These are phyloP conservation scores for Dicranocentrus wangi DNA, from an alignment of 2,888 invertebrate species.

Conservation along the genomic window DNA sequence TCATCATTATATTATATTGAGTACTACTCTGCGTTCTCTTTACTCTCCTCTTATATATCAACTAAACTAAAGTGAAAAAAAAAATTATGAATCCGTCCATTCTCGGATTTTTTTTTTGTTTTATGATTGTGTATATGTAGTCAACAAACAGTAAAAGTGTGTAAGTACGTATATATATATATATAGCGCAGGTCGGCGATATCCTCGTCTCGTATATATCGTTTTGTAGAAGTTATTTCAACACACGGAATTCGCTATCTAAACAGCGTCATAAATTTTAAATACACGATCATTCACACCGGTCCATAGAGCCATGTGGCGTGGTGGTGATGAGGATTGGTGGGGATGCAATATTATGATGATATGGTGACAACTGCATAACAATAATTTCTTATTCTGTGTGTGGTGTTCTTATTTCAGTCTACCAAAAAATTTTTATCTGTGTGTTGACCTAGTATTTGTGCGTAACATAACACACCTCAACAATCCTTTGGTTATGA, in stretches of 20 bases:
- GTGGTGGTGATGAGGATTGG: slow-evolving; percentile 3
- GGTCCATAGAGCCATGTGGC: slow-evolving; percentile 3
- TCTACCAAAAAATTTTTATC: slow-evolving; percentile 43
- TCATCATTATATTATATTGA: too few relatives aligned
- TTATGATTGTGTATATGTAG: too few relatives aligned
- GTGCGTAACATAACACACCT: slow-evolving; percentile 7
- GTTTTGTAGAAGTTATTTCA: neutral
- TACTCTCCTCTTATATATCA: too few relatives aligned
- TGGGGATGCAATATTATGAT: too few relatives aligned
- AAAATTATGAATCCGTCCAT: too few relatives aligned
- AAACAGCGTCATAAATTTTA: slow-evolving; percentile 24
- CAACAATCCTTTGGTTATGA: slow-evolving; percentile 14
- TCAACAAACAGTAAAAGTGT: too few relatives aligned
- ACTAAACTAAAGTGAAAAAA: too few relatives aligned
- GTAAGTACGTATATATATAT: too few relatives aligned
- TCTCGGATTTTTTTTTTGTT: too few relatives aligned
- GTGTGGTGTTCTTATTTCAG: slow-evolving; percentile 22
- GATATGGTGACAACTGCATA: neutral
- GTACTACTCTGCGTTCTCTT: too few relatives aligned
- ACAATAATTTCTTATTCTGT: slow-evolving; percentile 34
- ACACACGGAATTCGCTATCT: neutral
- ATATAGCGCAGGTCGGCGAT: too few relatives aligned
- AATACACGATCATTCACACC: slow-evolving; percentile 1
- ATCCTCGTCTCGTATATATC: neutral
- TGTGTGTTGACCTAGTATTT: slow-evolving; percentile 34